phyloP scores from a whole-genome alignment of 2,888 invertebrate species.

The Cyaniris semiargus region DNA sequence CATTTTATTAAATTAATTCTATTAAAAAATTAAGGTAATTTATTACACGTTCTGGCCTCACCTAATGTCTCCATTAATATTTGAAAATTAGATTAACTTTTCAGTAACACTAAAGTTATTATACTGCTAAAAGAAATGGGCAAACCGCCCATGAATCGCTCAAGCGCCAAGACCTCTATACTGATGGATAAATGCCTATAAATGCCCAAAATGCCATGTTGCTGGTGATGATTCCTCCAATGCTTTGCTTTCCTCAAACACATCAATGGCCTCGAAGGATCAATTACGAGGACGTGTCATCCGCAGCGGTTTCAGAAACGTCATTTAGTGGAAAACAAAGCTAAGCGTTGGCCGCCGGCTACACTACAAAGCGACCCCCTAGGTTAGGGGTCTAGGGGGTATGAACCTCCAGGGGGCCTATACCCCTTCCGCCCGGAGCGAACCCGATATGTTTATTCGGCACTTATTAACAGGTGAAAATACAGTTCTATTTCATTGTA shows the following conservation, averaged over 20 bases:
- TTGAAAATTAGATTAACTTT: no score
- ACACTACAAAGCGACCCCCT: constrained; percentile 66
- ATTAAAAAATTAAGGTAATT: no score
- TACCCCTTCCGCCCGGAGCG: constrained; percentile 65
- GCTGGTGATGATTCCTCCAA: constrained; percentile 36
- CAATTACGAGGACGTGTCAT: constrained; percentile 25
- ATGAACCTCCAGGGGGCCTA: constrained; percentile 48
- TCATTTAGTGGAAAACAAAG: constrained; percentile 76
- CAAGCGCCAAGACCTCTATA: no score
- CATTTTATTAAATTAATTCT: no score
- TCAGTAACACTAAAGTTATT: no score
- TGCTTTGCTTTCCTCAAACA: background rate
- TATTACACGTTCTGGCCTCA: no score
- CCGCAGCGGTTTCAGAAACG: constrained; percentile 40
- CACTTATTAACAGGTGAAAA: constrained; percentile 53
- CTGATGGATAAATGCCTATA: background rate
- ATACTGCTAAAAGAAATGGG: no score
- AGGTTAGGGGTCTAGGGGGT: constrained; percentile 49
- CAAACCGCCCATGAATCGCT: no score
- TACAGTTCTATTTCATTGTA: constrained; percentile 31
- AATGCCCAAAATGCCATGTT: background rate
- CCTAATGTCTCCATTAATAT: no score
- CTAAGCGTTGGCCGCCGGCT: constrained; percentile 65
- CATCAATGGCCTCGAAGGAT: constrained; percentile 16
- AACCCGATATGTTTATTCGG: constrained; percentile 58